These are phyloP conservation scores for Alviniconcha marisindica DNA, from an alignment of 1,140 invertebrate genomes.

Conservation along the genomic window DNA sequence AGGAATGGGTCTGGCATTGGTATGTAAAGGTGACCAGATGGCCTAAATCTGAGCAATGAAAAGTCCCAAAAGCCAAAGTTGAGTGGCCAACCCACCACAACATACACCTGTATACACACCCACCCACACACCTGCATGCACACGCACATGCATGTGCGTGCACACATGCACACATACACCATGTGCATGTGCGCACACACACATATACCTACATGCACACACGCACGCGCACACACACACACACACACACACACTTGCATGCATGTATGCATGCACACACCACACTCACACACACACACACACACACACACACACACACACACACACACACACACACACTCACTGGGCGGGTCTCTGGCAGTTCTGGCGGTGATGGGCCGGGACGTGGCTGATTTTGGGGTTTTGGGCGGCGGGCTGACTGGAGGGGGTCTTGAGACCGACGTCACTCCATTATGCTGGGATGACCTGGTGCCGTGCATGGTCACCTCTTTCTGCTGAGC, in stretches of 20 bases:
- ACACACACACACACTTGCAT: neutral
- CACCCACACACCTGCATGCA: neutral
- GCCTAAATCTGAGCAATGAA: no score
- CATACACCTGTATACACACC: no score
- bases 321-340: constrained; percentile 32
- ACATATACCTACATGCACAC: neutral
- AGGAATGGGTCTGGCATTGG: no score
- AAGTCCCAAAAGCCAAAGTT: no score
- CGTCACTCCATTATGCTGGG: constrained; percentile 34
- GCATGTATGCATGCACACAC: no score
- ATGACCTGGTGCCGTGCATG: neutral
- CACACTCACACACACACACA: neutral
- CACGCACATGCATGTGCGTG: neutral
- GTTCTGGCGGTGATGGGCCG: constrained; percentile 54
- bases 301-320: no score
- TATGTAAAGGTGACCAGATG: no score
- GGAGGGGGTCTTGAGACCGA: constrained; percentile 39
- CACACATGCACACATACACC: neutral
- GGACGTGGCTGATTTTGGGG: constrained; percentile 34
- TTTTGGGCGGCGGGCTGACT: constrained; percentile 44
- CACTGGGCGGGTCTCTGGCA: constrained; percentile 68
- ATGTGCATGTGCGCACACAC: neutral
- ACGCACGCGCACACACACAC: neutral
- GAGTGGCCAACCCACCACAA: no score
- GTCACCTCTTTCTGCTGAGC: constrained; percentile 31